phyloP scores from a whole-genome alignment of 1,140 invertebrate genomes.

The Asbolus verrucosus region DNA sequence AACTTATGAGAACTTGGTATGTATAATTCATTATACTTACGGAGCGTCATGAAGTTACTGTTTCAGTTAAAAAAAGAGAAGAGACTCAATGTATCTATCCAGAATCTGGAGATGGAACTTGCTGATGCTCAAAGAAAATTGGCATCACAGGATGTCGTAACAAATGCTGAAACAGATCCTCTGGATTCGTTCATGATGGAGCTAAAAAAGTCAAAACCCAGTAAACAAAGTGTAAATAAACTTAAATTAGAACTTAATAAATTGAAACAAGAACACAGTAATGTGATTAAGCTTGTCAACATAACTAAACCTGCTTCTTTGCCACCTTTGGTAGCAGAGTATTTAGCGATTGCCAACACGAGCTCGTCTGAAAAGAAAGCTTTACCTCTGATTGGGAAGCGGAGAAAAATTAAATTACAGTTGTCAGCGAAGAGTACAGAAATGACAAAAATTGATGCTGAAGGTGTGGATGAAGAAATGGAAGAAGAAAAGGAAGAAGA shows the following conservation, averaged over 20 bases:
- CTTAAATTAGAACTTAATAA: constrained; percentile 74
- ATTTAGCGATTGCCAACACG: constrained; percentile 36
- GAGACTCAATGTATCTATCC: constrained; percentile 71
- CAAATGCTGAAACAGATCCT: constrained; percentile 71
- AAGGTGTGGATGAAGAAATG: constrained; percentile 60
- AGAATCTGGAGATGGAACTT: constrained; percentile 72
- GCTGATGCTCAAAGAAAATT: constrained; percentile 64
- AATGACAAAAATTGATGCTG: too few species aligned
- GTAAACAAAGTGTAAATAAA: constrained; percentile 68
- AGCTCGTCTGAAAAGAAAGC: constrained; percentile 33
- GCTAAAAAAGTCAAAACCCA: constrained; percentile 66
- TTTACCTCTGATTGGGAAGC: constrained; percentile 62
- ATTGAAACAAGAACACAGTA: constrained; percentile 77
- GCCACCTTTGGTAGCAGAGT: constrained; percentile 66
- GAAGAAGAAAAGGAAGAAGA: constrained; percentile 62
- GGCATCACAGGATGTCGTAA: constrained; percentile 15
- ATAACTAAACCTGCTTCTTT: constrained; percentile 81
- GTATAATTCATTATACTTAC: constrained; percentile 40
- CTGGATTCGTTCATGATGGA: constrained; percentile 82
- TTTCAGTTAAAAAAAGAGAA: constrained; percentile 78
- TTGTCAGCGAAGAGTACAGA: constrained; percentile 49
- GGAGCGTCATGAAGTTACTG: neutral
- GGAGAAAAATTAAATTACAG: constrained; percentile 57
- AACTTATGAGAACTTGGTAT: constrained; percentile 87
- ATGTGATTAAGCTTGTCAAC: constrained; percentile 78